Evolutionary conservation across 2,888 invertebrate species (phyloP).

Genomic region (Arge pagana): DNA sequence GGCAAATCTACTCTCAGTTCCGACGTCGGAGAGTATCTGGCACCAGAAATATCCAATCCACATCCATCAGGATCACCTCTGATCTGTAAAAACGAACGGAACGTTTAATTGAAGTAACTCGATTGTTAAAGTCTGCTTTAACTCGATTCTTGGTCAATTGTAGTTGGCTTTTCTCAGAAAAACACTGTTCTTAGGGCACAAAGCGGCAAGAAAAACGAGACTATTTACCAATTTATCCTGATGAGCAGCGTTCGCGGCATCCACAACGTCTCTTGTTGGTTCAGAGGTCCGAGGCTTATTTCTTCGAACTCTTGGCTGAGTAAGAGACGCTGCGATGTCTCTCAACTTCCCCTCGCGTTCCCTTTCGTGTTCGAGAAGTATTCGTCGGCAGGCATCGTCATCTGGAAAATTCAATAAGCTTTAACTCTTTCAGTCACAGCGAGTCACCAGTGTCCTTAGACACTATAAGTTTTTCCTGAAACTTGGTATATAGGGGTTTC

Average conservation of each 20-base stretch:
- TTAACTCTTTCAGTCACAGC: too few species aligned
- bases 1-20: constrained; percentile 72
- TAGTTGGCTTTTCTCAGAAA: constrained; percentile 17
- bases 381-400: constrained; percentile 59
- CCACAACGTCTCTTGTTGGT: constrained; percentile 51
- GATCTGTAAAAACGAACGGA: constrained; percentile 58
- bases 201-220: not conserved
- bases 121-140: not conserved
- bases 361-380: constrained; percentile 60
- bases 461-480: too few species aligned
- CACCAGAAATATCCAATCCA: constrained; percentile 64
- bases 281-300: constrained; percentile 53
- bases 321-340: constrained; percentile 82
- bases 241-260: constrained; percentile 48
- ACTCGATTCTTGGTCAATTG: constrained; percentile 18
- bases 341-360: constrained; percentile 75
- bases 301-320: constrained; percentile 63
- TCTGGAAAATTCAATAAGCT: constrained; percentile 36
- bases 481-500: too few species aligned
- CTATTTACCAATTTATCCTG: constrained; percentile 54
- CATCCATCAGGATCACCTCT: constrained; percentile 81
- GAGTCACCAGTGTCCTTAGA: too few species aligned
- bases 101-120: constrained; percentile 4
- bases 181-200: not conserved
- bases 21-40: constrained; percentile 60